Evolutionary conservation across 2,113 vertebrate genomes (phyloP).

Genomic region (Muscicapa adusta): DNA sequence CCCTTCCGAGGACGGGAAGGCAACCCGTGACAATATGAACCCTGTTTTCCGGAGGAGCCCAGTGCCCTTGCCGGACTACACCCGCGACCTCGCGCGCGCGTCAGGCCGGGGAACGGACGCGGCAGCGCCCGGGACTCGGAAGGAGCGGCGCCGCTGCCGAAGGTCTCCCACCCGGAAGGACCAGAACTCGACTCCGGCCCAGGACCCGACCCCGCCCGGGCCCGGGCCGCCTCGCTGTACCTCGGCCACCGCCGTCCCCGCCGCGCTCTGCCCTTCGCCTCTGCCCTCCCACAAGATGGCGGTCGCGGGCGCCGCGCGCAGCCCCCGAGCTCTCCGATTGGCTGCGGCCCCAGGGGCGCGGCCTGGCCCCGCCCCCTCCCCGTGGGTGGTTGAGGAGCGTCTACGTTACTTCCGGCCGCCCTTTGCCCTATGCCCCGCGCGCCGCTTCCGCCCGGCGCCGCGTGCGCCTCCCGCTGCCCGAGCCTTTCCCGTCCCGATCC

Average conservation of each 20-base stretch:
- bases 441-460: background rate
- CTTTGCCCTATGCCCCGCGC: background rate
- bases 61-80: background rate
- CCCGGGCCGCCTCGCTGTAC: accelerated
- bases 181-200: no score
- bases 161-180: background rate
- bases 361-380: background rate
- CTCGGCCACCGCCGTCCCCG: background rate
- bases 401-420: accelerated
- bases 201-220: accelerated
- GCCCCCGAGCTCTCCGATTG: background rate
- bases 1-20: background rate
- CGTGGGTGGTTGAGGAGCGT: accelerated
- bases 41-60: accelerated
- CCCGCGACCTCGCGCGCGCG: background rate
- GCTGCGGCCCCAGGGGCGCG: accelerated
- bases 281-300: constrained; percentile 32
- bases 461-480: background rate
- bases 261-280: background rate
- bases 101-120: background rate
- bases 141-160: background rate
- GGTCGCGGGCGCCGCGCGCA: background rate
- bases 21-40: accelerated
- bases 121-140: accelerated
- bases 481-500: accelerated